phyloP scores from a whole-genome alignment of 2,113 vertebrate genomes.

The Cranoglanis bouderius region DNA sequence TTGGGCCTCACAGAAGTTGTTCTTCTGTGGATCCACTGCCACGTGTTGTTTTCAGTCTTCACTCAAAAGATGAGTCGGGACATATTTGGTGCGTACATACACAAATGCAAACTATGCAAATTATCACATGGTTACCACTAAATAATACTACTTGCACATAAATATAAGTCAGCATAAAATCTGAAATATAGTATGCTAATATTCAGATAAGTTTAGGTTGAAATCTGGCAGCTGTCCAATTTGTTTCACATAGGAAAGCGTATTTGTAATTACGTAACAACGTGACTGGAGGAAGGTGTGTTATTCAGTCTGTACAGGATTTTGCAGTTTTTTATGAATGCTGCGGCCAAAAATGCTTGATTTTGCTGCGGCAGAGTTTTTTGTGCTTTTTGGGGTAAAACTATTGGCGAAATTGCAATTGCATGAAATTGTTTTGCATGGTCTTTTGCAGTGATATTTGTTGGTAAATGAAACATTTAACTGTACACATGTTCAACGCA shows the following conservation, averaged over 20 bases:
- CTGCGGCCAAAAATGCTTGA: too few species aligned
- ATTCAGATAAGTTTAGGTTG: background rate
- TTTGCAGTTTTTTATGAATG: too few species aligned
- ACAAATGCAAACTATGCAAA: background rate
- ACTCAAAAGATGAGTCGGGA: background rate
- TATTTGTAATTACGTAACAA: background rate
- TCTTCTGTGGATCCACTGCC: background rate
- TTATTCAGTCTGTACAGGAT: background rate
- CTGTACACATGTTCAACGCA: too few species aligned
- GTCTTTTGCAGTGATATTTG: too few species aligned
- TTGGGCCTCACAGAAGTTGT: background rate
- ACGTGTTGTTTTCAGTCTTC: background rate
- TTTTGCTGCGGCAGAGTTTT: too few species aligned
- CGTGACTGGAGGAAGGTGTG: background rate
- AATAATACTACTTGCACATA: background rate
- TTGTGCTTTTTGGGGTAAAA: too few species aligned
- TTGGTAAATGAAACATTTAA: too few species aligned
- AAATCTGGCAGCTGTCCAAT: background rate
- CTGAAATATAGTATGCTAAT: background rate
- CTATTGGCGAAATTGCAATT: too few species aligned
- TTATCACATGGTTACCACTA: background rate
- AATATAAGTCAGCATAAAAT: background rate
- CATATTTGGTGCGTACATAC: background rate
- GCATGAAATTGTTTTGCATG: too few species aligned
- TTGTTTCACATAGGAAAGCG: background rate